Conservation (phyloP, 2,888 invertebrate genomes). For the Dyspetes luteomarginatus region DNA sequence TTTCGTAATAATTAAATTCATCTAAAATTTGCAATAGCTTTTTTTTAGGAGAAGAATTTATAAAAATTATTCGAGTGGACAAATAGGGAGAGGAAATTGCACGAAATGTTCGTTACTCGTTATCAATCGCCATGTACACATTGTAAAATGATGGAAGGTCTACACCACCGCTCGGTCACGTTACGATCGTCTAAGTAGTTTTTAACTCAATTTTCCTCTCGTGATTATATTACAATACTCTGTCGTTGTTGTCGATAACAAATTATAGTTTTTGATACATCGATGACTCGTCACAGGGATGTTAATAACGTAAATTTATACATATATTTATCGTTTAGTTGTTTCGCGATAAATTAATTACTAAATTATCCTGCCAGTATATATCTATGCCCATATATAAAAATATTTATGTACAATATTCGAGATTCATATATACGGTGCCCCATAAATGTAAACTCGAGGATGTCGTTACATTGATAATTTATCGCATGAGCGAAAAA, state of each 20-base stretch:
- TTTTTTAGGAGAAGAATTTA: too few species aligned
- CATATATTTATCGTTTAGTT: neutral
- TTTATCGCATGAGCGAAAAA: constrained; percentile 40
- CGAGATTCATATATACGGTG: neutral
- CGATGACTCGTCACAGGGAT: neutral
- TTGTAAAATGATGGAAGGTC: neutral
- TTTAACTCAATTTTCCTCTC: neutral
- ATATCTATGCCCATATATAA: neutral
- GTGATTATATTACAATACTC: neutral
- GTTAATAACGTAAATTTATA: neutral
- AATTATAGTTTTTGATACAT: constrained; percentile 12
- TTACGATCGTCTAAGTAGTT: neutral
- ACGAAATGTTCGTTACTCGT: too few species aligned
- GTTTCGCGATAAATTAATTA: constrained; percentile 17
- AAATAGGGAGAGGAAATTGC: too few species aligned
- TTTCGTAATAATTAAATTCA: too few species aligned
- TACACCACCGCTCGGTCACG: neutral
- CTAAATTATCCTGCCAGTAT: neutral
- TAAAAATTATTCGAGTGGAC: too few species aligned
- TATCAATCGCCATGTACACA: too few species aligned
- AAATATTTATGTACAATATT: neutral
- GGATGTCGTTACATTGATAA: constrained; percentile 15
- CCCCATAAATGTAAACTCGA: neutral
- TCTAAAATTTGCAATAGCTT: too few species aligned
- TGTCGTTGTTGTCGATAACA: neutral